Conservation (phyloP, 2,113 vertebrate species). For the Smithornis capensis region DNA sequence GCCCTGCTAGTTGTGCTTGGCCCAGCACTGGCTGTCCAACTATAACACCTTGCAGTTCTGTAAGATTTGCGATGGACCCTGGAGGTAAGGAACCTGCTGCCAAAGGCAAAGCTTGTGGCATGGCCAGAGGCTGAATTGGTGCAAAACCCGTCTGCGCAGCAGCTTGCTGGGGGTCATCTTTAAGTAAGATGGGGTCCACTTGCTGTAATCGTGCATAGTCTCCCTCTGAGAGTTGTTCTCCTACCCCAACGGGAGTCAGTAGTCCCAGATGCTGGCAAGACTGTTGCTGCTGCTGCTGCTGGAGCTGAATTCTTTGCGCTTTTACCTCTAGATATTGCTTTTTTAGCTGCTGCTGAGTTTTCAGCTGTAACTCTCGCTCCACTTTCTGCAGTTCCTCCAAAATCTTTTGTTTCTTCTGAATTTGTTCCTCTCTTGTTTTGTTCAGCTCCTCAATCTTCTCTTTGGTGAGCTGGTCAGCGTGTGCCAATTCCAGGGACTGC, state of each 20-base stretch:
- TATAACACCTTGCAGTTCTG: slow-evolving; percentile 96
- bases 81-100: slow-evolving; percentile 82
- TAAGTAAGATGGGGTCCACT: slow-evolving; percentile 90
- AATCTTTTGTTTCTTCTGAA: slow-evolving; percentile 99
- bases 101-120: slow-evolving; percentile 84
- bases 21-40: slow-evolving; percentile 90
- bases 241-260: slow-evolving; percentile 83
- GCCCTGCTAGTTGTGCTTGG: slow-evolving; percentile 86
- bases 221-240: slow-evolving; percentile 86
- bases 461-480: slow-evolving; percentile 99
- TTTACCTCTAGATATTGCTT: slow-evolving; percentile 99
- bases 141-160: slow-evolving; percentile 87
- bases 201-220: slow-evolving; percentile 93
- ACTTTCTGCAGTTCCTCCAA: slow-evolving; percentile 99
- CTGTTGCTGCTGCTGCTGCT: slow-evolving; percentile 78
- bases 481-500: slow-evolving; percentile 96
- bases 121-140: slow-evolving; percentile 92
- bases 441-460: slow-evolving; percentile 99
- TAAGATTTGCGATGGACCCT: slow-evolving; percentile 87
- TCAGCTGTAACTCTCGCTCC: slow-evolving; percentile 96
- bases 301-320: slow-evolving; percentile 88
- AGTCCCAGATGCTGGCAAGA: slow-evolving; percentile 87
- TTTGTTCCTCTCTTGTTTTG: slow-evolving; percentile 98
- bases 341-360: slow-evolving; percentile 99
- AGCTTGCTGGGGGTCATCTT: slow-evolving; percentile 83